Evolutionary conservation across 2,113 vertebrate genomes (phyloP).

Genomic region (Triplophysa siluroides): DNA sequence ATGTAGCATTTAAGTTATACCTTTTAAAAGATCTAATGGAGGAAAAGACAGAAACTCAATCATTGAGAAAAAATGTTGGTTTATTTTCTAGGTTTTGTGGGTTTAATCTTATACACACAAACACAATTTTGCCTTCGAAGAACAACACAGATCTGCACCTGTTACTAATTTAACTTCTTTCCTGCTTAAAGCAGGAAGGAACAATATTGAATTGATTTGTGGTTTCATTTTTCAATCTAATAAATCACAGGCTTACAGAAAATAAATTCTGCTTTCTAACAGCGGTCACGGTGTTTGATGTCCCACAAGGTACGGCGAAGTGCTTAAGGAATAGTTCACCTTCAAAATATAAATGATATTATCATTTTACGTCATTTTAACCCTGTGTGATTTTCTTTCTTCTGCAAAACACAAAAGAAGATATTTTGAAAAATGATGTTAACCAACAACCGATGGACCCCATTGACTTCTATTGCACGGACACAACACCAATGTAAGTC

Average conservation of each 20-base stretch:
- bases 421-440: too few species aligned
- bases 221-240: constrained; percentile 80
- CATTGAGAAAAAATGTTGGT: neutral
- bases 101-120: neutral
- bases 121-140: neutral
- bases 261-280: constrained; percentile 76
- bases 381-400: too few species aligned
- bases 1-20: too few species aligned
- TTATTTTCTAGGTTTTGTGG: neutral
- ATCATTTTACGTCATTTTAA: too few species aligned
- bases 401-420: too few species aligned
- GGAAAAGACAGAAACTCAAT: neutral
- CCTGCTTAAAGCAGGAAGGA: constrained; percentile 65
- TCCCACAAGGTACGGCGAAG: constrained; percentile 66
- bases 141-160: constrained; percentile 65
- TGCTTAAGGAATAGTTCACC: constrained; percentile 33
- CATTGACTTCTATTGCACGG: too few species aligned
- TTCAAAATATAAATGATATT: too few species aligned
- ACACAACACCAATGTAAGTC: too few species aligned
- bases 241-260: constrained; percentile 76
- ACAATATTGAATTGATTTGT: constrained; percentile 71
- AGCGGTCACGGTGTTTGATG: constrained; percentile 72
- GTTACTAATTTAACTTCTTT: constrained; percentile 67
- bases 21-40: neutral
- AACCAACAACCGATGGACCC: too few species aligned